Conservation (phyloP, 2,797 vertebrate species). For the Menidia menidia region DNA sequence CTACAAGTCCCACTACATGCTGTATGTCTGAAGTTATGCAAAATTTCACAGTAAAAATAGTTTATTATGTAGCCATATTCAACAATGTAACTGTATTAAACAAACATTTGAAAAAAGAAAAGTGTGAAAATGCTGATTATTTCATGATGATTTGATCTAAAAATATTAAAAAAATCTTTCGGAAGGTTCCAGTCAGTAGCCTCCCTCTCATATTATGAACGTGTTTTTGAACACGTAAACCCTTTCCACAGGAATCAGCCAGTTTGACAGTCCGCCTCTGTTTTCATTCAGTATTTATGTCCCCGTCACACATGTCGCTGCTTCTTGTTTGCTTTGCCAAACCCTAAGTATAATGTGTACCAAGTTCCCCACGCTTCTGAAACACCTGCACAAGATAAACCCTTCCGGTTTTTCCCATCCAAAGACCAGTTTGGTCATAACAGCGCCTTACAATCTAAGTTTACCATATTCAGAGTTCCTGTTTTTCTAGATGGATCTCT, state of each 20-base stretch:
- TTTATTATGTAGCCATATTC: too few species aligned
- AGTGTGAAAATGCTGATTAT: not conserved
- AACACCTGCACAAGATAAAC: conserved; percentile 59
- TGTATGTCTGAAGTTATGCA: too few species aligned
- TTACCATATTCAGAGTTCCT: conserved; percentile 63
- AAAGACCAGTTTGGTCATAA: conserved; percentile 33
- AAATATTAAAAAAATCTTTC: not conserved
- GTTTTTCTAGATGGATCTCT: conserved; percentile 54
- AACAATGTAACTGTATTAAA: too few species aligned
- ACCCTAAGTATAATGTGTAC: conserved; percentile 17
- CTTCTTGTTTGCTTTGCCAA: conserved; percentile 72
- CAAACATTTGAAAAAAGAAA: not conserved
- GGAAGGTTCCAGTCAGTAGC: conserved; percentile 36
- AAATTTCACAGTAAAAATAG: too few species aligned
- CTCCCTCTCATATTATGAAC: conserved; percentile 19
- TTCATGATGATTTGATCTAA: conserved; percentile 29
- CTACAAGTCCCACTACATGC: too few species aligned
- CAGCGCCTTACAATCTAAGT: conserved; percentile 45
- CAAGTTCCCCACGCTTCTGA: conserved; percentile 13
- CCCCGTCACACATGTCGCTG: conserved; percentile 46
- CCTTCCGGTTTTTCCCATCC: conserved; percentile 53
- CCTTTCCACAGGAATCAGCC: conserved; percentile 20
- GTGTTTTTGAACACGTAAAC: conserved; percentile 60
- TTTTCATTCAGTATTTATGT: conserved; percentile 35
- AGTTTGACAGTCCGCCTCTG: conserved; percentile 30